Evolutionary conservation across 1,140 invertebrate species (phyloP).

Genomic region (Papilio polytes): DNA sequence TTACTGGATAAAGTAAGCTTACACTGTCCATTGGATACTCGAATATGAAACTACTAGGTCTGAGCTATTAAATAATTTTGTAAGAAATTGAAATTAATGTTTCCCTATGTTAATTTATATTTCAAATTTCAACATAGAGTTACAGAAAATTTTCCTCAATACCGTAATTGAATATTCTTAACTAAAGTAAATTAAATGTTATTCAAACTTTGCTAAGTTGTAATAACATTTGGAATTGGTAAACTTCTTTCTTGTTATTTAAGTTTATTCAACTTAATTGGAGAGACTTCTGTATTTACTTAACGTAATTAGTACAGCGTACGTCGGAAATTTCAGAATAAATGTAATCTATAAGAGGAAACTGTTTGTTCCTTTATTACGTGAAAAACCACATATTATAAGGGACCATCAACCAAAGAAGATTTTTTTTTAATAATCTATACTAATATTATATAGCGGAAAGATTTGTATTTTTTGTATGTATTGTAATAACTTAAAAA

Average conservation of each 20-base stretch:
- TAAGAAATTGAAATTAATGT: not conserved
- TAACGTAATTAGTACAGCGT: not conserved
- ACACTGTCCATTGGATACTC: no score
- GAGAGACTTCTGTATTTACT: not conserved
- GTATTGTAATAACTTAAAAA: no score
- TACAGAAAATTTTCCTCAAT: not conserved
- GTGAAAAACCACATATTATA: no score
- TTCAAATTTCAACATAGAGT: not conserved
- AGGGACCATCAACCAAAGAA: no score
- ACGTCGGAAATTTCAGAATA: not conserved
- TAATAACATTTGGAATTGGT: not conserved
- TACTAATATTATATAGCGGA: no score
- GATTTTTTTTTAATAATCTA: no score
- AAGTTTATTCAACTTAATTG: not conserved
- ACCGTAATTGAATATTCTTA: not conserved
- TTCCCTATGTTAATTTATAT: not conserved
- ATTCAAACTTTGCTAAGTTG: not conserved
- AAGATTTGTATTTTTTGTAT: no score
- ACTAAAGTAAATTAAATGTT: constrained; percentile 9
- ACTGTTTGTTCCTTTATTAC: no score
- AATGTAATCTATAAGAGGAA: not conserved
- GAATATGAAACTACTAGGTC: not conserved
- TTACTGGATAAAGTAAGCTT: no score
- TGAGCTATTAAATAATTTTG: not conserved
- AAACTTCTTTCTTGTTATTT: not conserved